These are phyloP conservation scores for Aphelenchoides besseyi DNA, from an alignment of 1,140 invertebrate genomes.

Conservation along the genomic window DNA sequence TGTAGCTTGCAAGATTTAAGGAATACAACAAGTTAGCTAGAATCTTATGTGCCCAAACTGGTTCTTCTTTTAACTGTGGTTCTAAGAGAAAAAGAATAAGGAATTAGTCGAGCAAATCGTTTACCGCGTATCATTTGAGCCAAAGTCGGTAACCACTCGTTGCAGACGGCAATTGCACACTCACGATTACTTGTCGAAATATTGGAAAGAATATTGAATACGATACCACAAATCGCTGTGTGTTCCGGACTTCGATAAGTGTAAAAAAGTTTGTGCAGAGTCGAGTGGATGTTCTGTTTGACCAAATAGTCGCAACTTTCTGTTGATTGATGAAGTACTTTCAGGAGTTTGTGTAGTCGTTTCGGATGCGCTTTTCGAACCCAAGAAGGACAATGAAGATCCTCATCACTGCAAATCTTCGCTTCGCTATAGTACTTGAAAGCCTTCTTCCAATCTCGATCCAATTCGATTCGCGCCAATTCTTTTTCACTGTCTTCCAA, in stretches of 20 bases:
- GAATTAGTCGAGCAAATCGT: not conserved
- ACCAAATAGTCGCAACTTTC: constrained; percentile 27
- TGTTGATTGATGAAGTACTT: constrained; percentile 21
- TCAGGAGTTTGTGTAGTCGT: constrained; percentile 30
- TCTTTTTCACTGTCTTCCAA: not conserved
- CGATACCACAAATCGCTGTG: constrained; percentile 25
- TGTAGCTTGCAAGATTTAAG: constrained; percentile 30
- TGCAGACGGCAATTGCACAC: constrained; percentile 22
- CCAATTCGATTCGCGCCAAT: constrained; percentile 24
- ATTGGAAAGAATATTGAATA: constrained; percentile 42
- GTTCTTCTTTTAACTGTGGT: constrained; percentile 36
- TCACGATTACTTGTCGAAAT: constrained; percentile 28
- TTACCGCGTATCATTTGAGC: not conserved
- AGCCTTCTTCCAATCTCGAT: constrained; percentile 27
- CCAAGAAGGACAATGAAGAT: constrained; percentile 32
- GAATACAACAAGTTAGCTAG: constrained; percentile 34
- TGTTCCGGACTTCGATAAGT: constrained; percentile 31
- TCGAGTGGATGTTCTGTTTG: constrained; percentile 30
- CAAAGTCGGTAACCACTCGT: constrained; percentile 5
- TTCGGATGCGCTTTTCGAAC: constrained; percentile 25
- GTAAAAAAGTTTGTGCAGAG: constrained; percentile 27
- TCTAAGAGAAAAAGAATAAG: constrained; percentile 6
- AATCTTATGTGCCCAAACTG: constrained; percentile 44
- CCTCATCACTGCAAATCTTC: constrained; percentile 48
- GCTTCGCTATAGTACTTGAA: constrained; percentile 28